phyloP scores from a whole-genome alignment of 2,888 invertebrate genomes.

The Tineola bisselliella region DNA sequence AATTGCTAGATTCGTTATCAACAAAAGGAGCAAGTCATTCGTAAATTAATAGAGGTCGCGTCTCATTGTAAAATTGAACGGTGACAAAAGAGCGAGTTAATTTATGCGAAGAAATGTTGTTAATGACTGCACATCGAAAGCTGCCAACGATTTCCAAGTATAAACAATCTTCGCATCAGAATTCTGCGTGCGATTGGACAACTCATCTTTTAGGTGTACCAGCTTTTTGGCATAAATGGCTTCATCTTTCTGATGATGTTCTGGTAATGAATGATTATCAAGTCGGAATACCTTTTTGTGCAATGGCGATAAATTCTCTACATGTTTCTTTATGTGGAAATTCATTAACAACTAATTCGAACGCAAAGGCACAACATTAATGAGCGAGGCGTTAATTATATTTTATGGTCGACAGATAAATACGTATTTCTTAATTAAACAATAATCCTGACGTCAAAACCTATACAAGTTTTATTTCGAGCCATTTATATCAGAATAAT shows the following conservation, averaged over 20 bases:
- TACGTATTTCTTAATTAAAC: too few relatives aligned
- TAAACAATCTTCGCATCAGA: slow-evolving; percentile 54
- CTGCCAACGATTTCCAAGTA: slow-evolving; percentile 59
- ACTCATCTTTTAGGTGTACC: slow-evolving; percentile 26
- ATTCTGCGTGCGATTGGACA: slow-evolving; percentile 52
- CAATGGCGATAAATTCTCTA: background rate
- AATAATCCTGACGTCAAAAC: too few relatives aligned
- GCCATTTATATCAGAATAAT: too few relatives aligned
- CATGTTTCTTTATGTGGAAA: background rate
- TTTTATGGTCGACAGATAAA: too few relatives aligned
- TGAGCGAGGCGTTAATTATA: too few relatives aligned
- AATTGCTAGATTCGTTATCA: background rate
- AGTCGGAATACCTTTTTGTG: slow-evolving; percentile 16
- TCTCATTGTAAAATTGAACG: too few relatives aligned
- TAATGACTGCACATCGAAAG: slow-evolving; percentile 49
- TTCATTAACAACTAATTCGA: slow-evolving; percentile 1
- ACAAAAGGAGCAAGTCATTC: background rate
- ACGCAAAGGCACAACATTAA: background rate
- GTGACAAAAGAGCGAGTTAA: background rate
- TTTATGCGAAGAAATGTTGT: slow-evolving; percentile 36
- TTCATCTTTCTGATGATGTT: slow-evolving; percentile 45
- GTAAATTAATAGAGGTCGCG: too few relatives aligned
- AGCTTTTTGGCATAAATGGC: slow-evolving; percentile 57
- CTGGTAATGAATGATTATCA: slow-evolving; percentile 20
- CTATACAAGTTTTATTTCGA: too few relatives aligned